Evolutionary conservation across 2,797 vertebrate species (phyloP).

Genomic region (Alouatta caraya): DNA sequence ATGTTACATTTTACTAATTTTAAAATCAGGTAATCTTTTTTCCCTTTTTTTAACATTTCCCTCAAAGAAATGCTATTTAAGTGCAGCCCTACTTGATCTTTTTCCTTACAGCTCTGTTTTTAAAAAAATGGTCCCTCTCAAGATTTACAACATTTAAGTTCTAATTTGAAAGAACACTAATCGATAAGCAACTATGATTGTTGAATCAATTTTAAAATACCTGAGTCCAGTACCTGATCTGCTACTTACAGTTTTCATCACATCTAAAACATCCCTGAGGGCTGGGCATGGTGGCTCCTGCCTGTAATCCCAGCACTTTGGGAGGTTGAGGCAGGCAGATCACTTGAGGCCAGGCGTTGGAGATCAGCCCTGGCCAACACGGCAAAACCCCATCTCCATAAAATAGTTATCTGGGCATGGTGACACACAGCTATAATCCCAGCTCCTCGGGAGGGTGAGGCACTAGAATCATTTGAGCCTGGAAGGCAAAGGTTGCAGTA

Average conservation of each 20-base stretch:
- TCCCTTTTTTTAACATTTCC: not conserved
- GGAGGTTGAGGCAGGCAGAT: too few species aligned
- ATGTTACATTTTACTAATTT: not conserved
- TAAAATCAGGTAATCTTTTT: not conserved
- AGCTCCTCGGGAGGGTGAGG: too few species aligned
- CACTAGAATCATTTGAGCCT: too few species aligned
- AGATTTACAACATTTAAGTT: slow-evolving; percentile 3
- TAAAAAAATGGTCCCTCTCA: not conserved
- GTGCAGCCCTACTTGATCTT: not conserved
- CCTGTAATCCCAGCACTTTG: too few species aligned
- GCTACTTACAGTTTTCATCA: not conserved
- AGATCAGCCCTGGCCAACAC: too few species aligned
- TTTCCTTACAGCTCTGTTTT: not conserved
- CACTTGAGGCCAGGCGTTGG: too few species aligned
- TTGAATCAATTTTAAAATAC: not conserved
- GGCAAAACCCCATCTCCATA: too few species aligned
- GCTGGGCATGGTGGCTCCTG: too few species aligned
- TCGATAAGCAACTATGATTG: not conserved
- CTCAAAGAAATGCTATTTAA: not conserved
- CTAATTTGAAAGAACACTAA: not conserved
- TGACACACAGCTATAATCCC: too few species aligned
- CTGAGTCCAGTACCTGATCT: not conserved
- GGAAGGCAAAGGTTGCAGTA: too few species aligned
- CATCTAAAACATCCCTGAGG: not conserved
- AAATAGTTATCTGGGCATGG: too few species aligned